Base-by-base conservation (phyloP, 2,888 invertebrate genomes). In the Empis livida region DNA sequence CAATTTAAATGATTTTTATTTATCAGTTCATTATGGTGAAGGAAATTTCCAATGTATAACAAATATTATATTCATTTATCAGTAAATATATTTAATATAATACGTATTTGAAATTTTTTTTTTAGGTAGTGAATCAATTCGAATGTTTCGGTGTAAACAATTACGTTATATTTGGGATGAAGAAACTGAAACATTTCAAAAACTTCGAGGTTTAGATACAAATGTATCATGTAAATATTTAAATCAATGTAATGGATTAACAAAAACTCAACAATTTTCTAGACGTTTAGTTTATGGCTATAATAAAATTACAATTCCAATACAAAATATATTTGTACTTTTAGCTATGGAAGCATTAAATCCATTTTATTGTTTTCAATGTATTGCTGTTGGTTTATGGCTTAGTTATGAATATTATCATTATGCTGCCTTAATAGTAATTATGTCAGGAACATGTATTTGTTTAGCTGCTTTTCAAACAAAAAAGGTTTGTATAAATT, bases 321-420 rank as follows among this genome's bases (percentile, higher is more conserved):
- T 85, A 32, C 78, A 80, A 59, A 75, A 80, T 15, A 73, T 85
- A 46, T 56, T 77, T 49, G 78, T 78, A 0, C 71, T 89, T 5
- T 71, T 87, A 1, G 74, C 82, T 20, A 69, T 85, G 53, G 88
- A 88, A 64, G 82, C 84, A 23, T 76, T 92, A 59, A 89, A 90
- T 67, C 91, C 92, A 13, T 92, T 91, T 72, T 92, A 92, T 71
- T 81, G 91, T 61, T 93, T 92, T 73, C 92, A 92, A 76, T 62
- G 90, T 49, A 85, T 87, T 68, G 89, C 89, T 41, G 84, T 87
- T 53, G 75, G 77, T 10, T 75, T 92, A 45, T 92, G 92, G 92
- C 77, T 85, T 47, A 74, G 80, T 9, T 91, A 92, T 60, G 78
- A 84, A 47, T 93, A 92, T 62, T 79, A 82, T 57, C 86, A 84